Evolutionary conservation across 1,140 invertebrate genomes (phyloP).

Genomic region (Brachionus rubens): DNA sequence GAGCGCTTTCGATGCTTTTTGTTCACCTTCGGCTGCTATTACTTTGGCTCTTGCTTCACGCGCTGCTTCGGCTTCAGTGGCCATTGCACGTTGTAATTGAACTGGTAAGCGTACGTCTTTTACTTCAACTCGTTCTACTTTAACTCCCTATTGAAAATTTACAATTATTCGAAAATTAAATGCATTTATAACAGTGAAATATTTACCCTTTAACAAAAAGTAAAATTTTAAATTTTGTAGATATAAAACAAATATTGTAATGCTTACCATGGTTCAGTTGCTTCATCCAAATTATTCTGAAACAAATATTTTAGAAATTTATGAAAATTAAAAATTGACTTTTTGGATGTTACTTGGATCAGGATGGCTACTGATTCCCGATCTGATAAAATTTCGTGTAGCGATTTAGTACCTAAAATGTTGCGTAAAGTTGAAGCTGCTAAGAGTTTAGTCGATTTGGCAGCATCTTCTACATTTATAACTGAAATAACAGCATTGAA

Average conservation of each 20-base stretch:
- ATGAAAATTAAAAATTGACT: not conserved
- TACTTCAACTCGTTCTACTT: conserved; percentile 36
- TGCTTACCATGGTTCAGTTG: conserved; percentile 46
- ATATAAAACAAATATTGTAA: not conserved
- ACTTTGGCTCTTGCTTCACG: conserved; percentile 56
- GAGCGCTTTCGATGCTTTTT: conserved; percentile 45
- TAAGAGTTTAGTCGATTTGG: conserved; percentile 47
- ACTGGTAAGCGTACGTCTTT: conserved; percentile 52
- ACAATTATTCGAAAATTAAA: not conserved
- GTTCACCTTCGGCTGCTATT: conserved; percentile 47
- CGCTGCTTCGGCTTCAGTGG: conserved; percentile 55
- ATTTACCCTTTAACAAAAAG: not conserved
- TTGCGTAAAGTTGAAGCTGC: conserved; percentile 48
- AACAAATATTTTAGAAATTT: not conserved
- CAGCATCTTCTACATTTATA: conserved; percentile 48
- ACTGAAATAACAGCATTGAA: conserved; percentile 36
- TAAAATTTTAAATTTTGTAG: not conserved
- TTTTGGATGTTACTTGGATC: conserved; percentile 45
- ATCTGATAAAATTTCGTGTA: conserved; percentile 48
- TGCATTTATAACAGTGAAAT: not conserved
- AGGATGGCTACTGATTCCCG: conserved; percentile 43
- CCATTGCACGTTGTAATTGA: conserved; percentile 55
- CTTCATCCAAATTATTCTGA: conserved; percentile 45
- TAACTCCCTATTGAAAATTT: not conserved
- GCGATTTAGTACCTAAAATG: conserved; percentile 47